Percentiles rank a stretch among this genome's conserved stretches.
These are phyloP conservation scores for Muschampia staudingeri DNA, from an alignment of 2,888 invertebrate species.

Conservation along the genomic window DNA sequence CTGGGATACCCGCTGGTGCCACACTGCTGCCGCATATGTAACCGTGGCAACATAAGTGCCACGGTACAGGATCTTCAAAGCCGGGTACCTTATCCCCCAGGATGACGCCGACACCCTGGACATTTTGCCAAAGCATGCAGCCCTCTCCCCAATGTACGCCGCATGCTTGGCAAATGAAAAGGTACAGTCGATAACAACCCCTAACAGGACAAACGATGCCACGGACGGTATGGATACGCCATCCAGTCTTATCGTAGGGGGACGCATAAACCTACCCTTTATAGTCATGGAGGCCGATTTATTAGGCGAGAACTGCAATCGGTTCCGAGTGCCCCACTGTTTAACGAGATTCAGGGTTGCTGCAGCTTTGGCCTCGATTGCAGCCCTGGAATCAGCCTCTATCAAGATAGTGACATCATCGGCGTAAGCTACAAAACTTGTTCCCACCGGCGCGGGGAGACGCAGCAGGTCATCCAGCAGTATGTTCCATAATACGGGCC, in stretches of 20 bases:
- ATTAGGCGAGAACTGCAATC: constrained; percentile 60
- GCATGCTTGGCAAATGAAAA: constrained; percentile 50
- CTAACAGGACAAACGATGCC: neutral
- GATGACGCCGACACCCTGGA: too few species aligned
- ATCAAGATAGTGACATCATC: constrained; percentile 68
- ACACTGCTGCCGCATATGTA: constrained; percentile 36
- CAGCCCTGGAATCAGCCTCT: neutral
- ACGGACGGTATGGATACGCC: constrained; percentile 45
- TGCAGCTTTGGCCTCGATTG: neutral
- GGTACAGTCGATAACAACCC: too few species aligned
- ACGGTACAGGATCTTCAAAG: constrained; percentile 15
- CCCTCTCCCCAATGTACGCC: constrained; percentile 33
- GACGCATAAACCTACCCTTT: constrained; percentile 40
- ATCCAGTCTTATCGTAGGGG: constrained; percentile 30
- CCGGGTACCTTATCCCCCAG: neutral
- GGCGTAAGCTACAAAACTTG: constrained; percentile 62
- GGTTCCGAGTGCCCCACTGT: constrained; percentile 39
- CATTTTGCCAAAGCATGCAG: too few species aligned
- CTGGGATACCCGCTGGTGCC: constrained; percentile 34
- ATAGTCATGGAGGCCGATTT: constrained; percentile 64
- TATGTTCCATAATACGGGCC: constrained; percentile 45
- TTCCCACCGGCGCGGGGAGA: constrained; percentile 24
- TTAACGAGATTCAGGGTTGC: neutral
- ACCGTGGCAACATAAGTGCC: constrained; percentile 61
- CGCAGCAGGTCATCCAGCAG: constrained; percentile 39